Percentiles rank a stretch among this genome's conserved stretches.
Evolutionary conservation across 2,113 vertebrate species (phyloP).

Genomic region (Guaruba guarouba): DNA sequence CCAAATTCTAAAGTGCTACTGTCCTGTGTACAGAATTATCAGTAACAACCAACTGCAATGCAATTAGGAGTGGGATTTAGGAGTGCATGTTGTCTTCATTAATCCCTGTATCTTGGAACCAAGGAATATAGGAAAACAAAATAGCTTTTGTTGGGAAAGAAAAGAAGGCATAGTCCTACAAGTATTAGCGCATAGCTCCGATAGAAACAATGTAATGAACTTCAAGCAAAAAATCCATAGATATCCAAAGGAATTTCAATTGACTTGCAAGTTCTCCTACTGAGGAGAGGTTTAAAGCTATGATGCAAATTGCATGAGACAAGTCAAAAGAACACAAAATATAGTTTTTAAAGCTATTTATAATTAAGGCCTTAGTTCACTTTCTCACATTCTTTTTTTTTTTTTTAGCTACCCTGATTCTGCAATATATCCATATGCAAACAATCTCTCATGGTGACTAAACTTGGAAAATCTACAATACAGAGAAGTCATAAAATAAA

Average conservation of each 20-base stretch:
- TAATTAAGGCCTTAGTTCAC: neutral
- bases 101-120: neutral
- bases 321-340: neutral
- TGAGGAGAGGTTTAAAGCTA: neutral
- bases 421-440: neutral
- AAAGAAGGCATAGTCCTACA: neutral
- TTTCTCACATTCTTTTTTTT: neutral
- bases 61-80: neutral
- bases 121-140: neutral
- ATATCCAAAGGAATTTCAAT: neutral
- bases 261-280: neutral
- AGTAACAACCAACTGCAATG: neutral
- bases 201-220: neutral
- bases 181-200: neutral
- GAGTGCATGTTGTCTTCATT: neutral
- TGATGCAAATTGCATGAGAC: neutral
- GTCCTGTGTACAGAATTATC: neutral
- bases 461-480: neutral
- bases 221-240: neutral
- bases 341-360: neutral
- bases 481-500: neutral
- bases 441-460: neutral
- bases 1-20: neutral
- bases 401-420: neutral
- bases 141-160: neutral